Base-by-base conservation (phyloP, 1,140 invertebrate species). In the Leptopilina clavipes region DNA sequence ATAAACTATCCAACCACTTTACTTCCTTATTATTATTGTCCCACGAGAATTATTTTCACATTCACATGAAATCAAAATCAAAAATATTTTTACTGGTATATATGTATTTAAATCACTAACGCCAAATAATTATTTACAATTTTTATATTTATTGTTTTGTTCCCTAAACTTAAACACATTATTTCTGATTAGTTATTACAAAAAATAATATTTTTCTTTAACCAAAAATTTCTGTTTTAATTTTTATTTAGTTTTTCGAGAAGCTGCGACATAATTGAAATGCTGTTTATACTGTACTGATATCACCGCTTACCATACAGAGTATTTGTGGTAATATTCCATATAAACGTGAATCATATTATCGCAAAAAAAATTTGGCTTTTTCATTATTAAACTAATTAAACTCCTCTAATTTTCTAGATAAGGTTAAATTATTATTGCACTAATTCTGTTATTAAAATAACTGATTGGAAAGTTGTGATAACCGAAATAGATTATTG, bases 1-100 rank as follows among this genome's bases (percentile, higher is more conserved):
- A 37, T 37, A 45, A 72, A 37, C 40, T 25, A 78, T 76, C 74
- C 54, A 52, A 76, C 76, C 77, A 25, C 70, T 76, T 70, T 78
- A 72, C 72, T 37, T 65, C 71, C 25, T 31, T 31, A 31, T 31
- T 59, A 25, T 59, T 25, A 19, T 59, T 22, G 54, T 31, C 3
- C 8, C 25, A 25, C 2, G 9, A 25, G 12, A 31, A 18, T 18
- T 18, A 14, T 6, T 59, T 59, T 25, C 25, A 59, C 25, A 25
- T 59, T 2, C 22, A 19, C 22, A 25, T 25, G 19, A 22, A 1
- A 25, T 19, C 14, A 14, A 12, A 25, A 25, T 22, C 25, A 12
- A 14, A 59, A 31, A 6, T 31, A 31, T 31, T 31, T 31, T 31
- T 31, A 31, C n/a, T n/a, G n/a, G 25, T 31, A 3, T 31, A 31